These are phyloP conservation scores for Rhea pennata DNA, from an alignment of 2,113 vertebrate genomes.

Conservation along the genomic window DNA sequence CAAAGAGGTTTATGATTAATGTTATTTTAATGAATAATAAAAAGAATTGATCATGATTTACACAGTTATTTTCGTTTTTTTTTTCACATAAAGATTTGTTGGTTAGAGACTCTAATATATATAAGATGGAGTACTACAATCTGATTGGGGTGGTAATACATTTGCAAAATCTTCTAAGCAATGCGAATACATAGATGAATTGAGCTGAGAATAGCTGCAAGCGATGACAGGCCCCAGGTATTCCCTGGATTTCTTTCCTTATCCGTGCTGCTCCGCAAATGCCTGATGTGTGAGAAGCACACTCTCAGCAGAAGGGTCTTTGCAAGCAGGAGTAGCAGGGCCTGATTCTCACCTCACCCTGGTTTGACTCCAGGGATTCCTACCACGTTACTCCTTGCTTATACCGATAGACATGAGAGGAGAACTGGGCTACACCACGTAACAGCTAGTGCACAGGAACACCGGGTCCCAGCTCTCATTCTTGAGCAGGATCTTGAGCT, in stretches of 20 bases:
- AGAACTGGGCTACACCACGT: accelerated
- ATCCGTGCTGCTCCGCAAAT: not conserved
- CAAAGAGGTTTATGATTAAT: constrained; percentile 70
- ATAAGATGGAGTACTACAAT: not conserved
- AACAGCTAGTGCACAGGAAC: not conserved
- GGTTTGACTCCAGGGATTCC: not conserved
- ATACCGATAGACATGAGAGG: accelerated
- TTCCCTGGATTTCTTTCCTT: not conserved
- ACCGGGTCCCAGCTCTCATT: not conserved
- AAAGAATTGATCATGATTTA: constrained; percentile 66
- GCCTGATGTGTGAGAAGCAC: accelerated
- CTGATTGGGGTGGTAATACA: not conserved
- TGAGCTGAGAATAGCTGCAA: not conserved
- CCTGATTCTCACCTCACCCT: not conserved
- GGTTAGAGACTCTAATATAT: constrained; percentile 2
- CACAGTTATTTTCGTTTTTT: constrained; percentile 43
- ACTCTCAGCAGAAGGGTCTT: not conserved
- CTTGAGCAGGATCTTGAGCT: not conserved
- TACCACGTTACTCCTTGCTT: not conserved
- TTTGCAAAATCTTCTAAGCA: not conserved
- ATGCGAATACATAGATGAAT: accelerated
- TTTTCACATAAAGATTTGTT: constrained; percentile 3
- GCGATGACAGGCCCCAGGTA: not conserved
- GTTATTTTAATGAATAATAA: constrained; percentile 77
- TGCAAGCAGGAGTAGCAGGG: not conserved